Percentiles rank a stretch among this genome's conserved stretches.
Conservation (phyloP, 2,113 vertebrate genomes). For the Zeus faber region DNA sequence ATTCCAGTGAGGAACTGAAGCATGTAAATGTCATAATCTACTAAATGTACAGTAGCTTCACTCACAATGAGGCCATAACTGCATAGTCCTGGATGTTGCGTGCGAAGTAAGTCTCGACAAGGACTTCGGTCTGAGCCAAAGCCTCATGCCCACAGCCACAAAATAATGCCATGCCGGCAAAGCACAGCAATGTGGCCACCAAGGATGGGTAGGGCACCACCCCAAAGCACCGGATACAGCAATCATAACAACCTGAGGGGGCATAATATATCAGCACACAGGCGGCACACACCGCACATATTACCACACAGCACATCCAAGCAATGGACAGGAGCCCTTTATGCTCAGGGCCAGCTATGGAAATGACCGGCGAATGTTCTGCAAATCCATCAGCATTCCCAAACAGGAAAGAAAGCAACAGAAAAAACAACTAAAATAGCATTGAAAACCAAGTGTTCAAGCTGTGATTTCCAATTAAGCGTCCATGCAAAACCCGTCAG, state of each 20-base stretch:
- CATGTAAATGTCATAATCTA: too few species aligned
- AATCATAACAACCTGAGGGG: constrained; percentile 92
- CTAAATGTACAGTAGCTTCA: too few species aligned
- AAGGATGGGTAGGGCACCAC: constrained; percentile 94
- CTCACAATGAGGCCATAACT: constrained; percentile 91
- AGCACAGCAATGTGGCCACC: constrained; percentile 94
- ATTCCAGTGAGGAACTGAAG: too few species aligned
- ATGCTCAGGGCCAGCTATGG: constrained; percentile 18
- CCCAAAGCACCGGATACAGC: constrained; percentile 93
- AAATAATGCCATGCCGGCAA: constrained; percentile 91
- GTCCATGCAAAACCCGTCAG: constrained; percentile 51
- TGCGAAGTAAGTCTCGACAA: constrained; percentile 94
- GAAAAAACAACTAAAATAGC: constrained; percentile 39
- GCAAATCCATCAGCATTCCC: constrained; percentile 55
- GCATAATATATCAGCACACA: constrained; percentile 78
- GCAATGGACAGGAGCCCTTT: constrained; percentile 31
- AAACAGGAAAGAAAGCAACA: constrained; percentile 51
- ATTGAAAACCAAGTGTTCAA: constrained; percentile 51
- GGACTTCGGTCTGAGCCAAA: constrained; percentile 86
- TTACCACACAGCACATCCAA: constrained; percentile 75
- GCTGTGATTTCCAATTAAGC: constrained; percentile 48
- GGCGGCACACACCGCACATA: constrained; percentile 77
- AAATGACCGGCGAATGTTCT: constrained; percentile 35
- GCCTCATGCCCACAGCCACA: constrained; percentile 96
- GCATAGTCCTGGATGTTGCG: constrained; percentile 90